A percentile compares a stretch with the other conserved stretches of the same genome.
phyloP scores from a whole-genome alignment of 1,140 invertebrate species.

The Ooceraea biroi region DNA sequence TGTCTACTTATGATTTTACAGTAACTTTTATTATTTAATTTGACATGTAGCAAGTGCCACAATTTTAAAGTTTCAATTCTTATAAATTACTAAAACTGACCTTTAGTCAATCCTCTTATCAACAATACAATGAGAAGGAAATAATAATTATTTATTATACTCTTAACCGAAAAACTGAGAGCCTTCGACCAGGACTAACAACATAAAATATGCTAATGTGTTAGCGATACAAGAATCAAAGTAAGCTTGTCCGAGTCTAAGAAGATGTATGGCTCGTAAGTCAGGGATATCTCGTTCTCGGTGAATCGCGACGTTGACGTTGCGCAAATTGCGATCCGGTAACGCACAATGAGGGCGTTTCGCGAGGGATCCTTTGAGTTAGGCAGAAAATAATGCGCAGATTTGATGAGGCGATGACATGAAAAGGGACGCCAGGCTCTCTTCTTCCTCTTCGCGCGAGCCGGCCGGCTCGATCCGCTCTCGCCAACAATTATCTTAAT shows the following conservation, averaged over 20 bases:
- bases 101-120: not conserved
- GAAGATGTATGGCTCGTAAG: slow-evolving; percentile 38
- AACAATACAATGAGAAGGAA: too few relatives aligned
- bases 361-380: slow-evolving; percentile 52
- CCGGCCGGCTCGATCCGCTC: slow-evolving; percentile 56
- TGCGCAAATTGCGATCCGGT: slow-evolving; percentile 49
- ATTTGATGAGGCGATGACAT: slow-evolving; percentile 53
- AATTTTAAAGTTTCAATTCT: not conserved
- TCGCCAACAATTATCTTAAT: slow-evolving; percentile 81
- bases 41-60: not conserved
- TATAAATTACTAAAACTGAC: slow-evolving; percentile 2
- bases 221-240: slow-evolving; percentile 32
- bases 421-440: slow-evolving; percentile 39
- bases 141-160: too few relatives aligned
- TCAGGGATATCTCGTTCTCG: slow-evolving; percentile 44
- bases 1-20: not conserved
- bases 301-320: slow-evolving; percentile 54
- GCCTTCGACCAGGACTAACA: not conserved
- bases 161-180: too few relatives aligned
- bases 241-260: slow-evolving; percentile 9
- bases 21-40: slow-evolving; percentile 4
- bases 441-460: slow-evolving; percentile 16
- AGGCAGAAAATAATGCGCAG: slow-evolving; percentile 44
- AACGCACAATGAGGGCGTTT: slow-evolving; percentile 59
- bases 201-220: slow-evolving; percentile 27